Base-by-base conservation (phyloP, 2,888 invertebrate genomes). In the Ophion slaviceki region DNA sequence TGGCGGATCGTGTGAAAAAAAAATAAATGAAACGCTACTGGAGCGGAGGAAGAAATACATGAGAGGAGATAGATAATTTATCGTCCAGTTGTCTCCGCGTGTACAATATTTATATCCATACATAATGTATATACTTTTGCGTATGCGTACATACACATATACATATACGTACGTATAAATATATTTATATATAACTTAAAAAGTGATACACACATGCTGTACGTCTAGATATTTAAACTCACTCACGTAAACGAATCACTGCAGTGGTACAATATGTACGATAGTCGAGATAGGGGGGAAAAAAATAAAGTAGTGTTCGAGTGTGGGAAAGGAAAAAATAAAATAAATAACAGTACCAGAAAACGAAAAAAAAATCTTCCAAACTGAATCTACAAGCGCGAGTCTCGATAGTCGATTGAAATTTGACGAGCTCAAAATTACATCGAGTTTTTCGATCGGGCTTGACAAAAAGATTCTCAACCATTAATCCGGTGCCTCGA, bases 161-260 rank as follows among this genome's bases (percentile, higher is more conserved):
- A 57, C 57, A 57, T 10, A 57, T 72, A 84, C n/a, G 24, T n/a
- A 53, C 72, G 53, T 68, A 36, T 40, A 71, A 53, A 78, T 82
- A 79, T 81, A 64, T 66, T 66, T 80, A 75, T 59, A 79, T 72
- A 64, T 80, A 78, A 78, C 20, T 76, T 62, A 78, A 59, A 79
- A 81, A 80, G 76, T 83, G 78, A 83, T 88, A 88, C 84, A 87
- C 84, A 82, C 88, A 87, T 87, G 88, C 86, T 84, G 79, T 80
- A 80, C 82, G 68, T 84, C 80, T 84, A 82, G 17, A 84, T 86
- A 86, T 78, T 28, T 80, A 80, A 85, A 83, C 59, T 83, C 86
- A 86, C 86, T 86, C 83, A 83, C 83, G 80, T 64, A 80, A 83
- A 83, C 61, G 57, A 83, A 77, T 83, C 86, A 81, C 83, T 83